Evolutionary conservation across 2,888 invertebrate species (phyloP).

Genomic region (Eupeodes latifasciatus): DNA sequence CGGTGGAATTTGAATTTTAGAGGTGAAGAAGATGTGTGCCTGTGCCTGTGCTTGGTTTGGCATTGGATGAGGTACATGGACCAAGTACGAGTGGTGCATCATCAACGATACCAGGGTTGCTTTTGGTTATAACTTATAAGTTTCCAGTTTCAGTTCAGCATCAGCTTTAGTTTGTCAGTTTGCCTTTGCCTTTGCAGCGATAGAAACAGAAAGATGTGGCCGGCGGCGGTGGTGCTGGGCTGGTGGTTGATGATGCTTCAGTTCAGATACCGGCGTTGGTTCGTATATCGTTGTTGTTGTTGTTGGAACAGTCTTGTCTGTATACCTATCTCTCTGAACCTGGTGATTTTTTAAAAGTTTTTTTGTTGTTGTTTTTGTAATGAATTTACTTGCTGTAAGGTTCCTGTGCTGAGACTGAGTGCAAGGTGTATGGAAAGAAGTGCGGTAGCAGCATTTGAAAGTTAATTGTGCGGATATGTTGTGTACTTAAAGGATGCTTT

Average conservation of each 20-base stretch:
- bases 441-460: constrained; percentile 59
- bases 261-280: constrained; percentile 61
- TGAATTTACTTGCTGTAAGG: constrained; percentile 35
- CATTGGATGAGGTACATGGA: constrained; percentile 60
- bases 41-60: constrained; percentile 24
- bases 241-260: constrained; percentile 44
- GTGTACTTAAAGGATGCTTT: constrained; percentile 72
- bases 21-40: constrained; percentile 46
- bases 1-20: constrained; percentile 55
- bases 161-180: too few species aligned
- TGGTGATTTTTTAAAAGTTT: constrained; percentile 28
- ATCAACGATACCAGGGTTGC: constrained; percentile 55
- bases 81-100: constrained; percentile 34
- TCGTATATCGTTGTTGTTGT: constrained; percentile 44
- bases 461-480: constrained; percentile 74
- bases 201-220: background rate
- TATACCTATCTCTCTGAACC: constrained; percentile 39
- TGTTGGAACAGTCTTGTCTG: constrained; percentile 25
- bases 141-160: constrained; percentile 1
- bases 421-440: constrained; percentile 62
- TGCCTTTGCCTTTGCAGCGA: background rate
- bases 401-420: constrained; percentile 23
- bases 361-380: constrained; percentile 26
- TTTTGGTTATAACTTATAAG: constrained; percentile 18
- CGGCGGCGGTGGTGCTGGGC: constrained; percentile 6